These are phyloP conservation scores for Amphiprion percula DNA, from an alignment of 2,113 vertebrate genomes.

Conservation along the genomic window DNA sequence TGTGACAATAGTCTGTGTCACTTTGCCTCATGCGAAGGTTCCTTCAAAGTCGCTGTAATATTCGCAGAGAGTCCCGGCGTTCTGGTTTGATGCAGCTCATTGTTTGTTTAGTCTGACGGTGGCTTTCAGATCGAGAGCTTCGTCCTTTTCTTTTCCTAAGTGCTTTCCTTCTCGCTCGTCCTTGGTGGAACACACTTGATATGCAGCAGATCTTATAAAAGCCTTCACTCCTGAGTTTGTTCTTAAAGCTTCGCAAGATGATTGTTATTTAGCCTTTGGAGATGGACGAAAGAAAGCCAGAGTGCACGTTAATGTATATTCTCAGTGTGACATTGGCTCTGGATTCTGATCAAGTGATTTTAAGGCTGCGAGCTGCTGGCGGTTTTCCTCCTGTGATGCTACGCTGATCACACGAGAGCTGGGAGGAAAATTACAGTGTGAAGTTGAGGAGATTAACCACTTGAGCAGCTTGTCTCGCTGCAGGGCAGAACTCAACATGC, in stretches of 20 bases:
- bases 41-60: neutral
- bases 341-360: neutral
- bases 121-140: slow-evolving; percentile 32
- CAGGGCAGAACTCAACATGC: slow-evolving; percentile 10
- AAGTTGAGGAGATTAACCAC: slow-evolving; percentile 14
- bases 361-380: neutral
- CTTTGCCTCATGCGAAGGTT: slow-evolving; percentile 11
- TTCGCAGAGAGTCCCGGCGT: no score
- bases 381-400: neutral
- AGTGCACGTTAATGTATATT: neutral
- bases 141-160: neutral
- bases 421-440: neutral
- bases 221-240: slow-evolving; percentile 1
- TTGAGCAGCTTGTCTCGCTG: neutral
- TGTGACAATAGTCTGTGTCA: slow-evolving; percentile 1
- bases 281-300: neutral
- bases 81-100: neutral
- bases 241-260: slow-evolving; percentile 1
- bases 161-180: slow-evolving; percentile 10
- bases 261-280: neutral
- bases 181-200: slow-evolving; percentile 44
- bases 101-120: slow-evolving; percentile 14
- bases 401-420: slow-evolving; percentile 2
- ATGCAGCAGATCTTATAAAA: slow-evolving; percentile 43
- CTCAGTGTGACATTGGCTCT: neutral